Conservation (phyloP, 2,888 invertebrate species). For the Parascotia fuliginaria region DNA sequence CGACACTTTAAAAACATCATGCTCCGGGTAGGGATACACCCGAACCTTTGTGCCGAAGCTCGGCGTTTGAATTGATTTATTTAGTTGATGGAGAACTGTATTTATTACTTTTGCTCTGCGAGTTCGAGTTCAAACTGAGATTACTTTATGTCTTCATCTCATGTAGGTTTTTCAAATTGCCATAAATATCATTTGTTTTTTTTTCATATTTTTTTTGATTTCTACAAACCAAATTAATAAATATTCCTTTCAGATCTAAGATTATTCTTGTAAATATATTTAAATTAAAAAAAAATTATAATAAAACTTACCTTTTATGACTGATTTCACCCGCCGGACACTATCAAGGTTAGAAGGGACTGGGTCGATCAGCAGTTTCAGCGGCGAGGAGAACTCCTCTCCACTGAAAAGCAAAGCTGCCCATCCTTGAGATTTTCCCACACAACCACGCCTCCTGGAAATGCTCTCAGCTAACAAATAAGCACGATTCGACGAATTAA, state of each 20-base stretch:
- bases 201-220: no score
- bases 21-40: not conserved
- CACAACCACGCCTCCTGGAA: slow-evolving; percentile 57
- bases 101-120: no score
- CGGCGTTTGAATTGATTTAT: slow-evolving; percentile 4
- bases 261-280: not conserved
- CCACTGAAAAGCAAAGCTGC: slow-evolving; percentile 70
- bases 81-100: no score
- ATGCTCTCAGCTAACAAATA: slow-evolving; percentile 72
- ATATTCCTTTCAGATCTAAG: no score
- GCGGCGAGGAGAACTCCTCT: slow-evolving; percentile 59
- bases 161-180: no score
- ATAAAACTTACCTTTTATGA: slow-evolving; percentile 74
- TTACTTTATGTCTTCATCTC: no score
- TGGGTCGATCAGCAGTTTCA: slow-evolving; percentile 75
- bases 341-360: slow-evolving; percentile 73
- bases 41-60: not conserved
- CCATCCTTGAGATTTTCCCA: slow-evolving; percentile 58
- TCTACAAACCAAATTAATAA: no score
- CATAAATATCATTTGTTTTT: no score
- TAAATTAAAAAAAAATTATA: not conserved
- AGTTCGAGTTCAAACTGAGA: no score
- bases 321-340: slow-evolving; percentile 74
- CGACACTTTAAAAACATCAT: slow-evolving; percentile 10
- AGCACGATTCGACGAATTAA: slow-evolving; percentile 73